Percentiles rank a stretch among this genome's conserved stretches.
phyloP scores from a whole-genome alignment of 1,140 invertebrate genomes.

The Drosophila asahinai region DNA sequence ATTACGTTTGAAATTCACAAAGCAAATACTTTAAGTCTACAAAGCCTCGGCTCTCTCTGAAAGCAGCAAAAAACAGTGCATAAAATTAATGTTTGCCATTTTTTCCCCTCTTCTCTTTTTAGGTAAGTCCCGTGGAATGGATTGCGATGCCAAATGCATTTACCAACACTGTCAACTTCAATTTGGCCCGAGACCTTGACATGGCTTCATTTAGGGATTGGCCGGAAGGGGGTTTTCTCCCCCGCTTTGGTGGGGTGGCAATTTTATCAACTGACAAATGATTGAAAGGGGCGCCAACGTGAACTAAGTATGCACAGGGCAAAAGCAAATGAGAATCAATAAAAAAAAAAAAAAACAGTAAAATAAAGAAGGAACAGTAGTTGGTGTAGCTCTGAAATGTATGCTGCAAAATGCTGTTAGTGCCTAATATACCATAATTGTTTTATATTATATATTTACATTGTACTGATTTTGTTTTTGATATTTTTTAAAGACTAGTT shows the following conservation, averaged over 20 bases:
- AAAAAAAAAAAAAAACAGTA: background rate
- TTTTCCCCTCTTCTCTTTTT: conserved; percentile 11
- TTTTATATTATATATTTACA: no score
- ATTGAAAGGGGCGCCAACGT: conserved; percentile 32
- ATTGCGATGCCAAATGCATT: conserved; percentile 11
- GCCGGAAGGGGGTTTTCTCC: background rate
- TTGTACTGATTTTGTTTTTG: no score
- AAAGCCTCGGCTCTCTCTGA: background rate
- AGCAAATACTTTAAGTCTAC: conserved; percentile 1
- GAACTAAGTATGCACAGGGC: conserved; percentile 17
- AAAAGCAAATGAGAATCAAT: conserved; percentile 27
- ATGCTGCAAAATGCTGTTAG: conserved; percentile 12
- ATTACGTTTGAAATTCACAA: background rate
- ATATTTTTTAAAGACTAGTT: no score
- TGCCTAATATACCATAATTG: no score
- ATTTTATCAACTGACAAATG: conserved; percentile 41
- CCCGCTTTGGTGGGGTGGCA: conserved; percentile 12
- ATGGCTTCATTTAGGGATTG: conserved; percentile 15
- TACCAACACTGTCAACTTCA: conserved; percentile 19
- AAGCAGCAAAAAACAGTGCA: background rate
- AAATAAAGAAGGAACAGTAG: no score
- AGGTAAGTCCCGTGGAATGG: conserved; percentile 35
- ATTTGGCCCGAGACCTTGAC: conserved; percentile 42
- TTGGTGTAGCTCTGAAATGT: background rate
- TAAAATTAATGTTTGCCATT: conserved; percentile 15